Evolutionary conservation across 2,113 vertebrate species (phyloP), one percentile per base, ranked within the genome.

Genomic region (Odocoileus virginianus): DNA sequence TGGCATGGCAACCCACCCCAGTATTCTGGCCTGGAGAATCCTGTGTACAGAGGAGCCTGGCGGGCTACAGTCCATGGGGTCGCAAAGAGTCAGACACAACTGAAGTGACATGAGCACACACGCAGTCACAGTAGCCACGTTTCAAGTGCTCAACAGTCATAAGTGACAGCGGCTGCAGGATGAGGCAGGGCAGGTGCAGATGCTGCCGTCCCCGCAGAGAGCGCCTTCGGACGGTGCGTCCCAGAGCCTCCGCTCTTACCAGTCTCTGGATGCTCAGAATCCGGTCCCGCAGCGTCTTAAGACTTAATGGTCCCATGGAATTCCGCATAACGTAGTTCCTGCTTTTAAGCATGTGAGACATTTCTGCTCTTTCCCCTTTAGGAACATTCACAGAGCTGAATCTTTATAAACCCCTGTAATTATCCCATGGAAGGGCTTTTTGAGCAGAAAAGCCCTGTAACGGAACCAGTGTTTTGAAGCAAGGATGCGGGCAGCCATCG

Each of bases 401-500:
- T 36, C 36, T 71, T 78, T 60, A 6, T 27, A 54, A 94, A 3
- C 11, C 17, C 54, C 87, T 5, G 0, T 76, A 7, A 28, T 76
- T 36, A 36, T 21, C 84, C 52, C 85, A 79, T 11, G 10, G 79
- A 60, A 33, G 60, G 21, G n/a, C 19, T 93, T 54, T 78, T 60
- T 36, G n/a, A 95, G 67, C 13, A 91, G 58, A 76, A 47, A 81
- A 88, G 13, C 23, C 17, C 78, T 36, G 50, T n/a, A 13, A 91
- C 45, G n/a, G 40, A 89, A 36, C 16, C 50, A 30, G 9, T n/a
- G 14, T 96, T 94, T 43, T 28, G 54, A 96, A 94, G 61, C 36
- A 10, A 7, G 5, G 43, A 64, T 30, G 5, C 16, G 27, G 13
- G 58, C n/a, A 64, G 84, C 50, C 74, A 2, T 23, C 1, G 0